phyloP scores from a whole-genome alignment of 2,113 vertebrate genomes.

The Lycocorax pyrrhopterus region DNA sequence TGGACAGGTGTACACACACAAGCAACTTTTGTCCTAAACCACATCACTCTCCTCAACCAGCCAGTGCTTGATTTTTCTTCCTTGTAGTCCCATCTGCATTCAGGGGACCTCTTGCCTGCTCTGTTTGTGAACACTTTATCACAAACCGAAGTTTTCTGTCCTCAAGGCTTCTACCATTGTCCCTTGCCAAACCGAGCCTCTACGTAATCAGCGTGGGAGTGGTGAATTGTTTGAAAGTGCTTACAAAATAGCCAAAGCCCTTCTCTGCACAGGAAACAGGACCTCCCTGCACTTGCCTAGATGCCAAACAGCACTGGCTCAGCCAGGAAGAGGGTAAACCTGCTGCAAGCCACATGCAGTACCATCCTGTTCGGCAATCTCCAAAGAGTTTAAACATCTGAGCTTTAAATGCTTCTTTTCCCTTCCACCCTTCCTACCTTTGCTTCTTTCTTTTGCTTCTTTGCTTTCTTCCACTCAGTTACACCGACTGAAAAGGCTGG shows the following conservation, averaged over 20 bases:
- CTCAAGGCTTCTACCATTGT: not conserved
- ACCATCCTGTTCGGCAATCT: not conserved
- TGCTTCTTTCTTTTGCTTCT: not conserved
- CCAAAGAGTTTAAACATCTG: not conserved
- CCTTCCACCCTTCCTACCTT: not conserved
- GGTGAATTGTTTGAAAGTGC: not conserved
- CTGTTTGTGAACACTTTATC: not conserved
- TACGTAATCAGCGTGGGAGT: not conserved
- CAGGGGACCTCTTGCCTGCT: not conserved
- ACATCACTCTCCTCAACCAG: not conserved
- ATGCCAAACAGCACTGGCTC: not conserved
- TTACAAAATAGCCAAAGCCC: not conserved
- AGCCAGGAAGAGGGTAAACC: not conserved
- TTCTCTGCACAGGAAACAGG: not conserved
- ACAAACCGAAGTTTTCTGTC: not conserved
- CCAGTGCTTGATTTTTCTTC: not conserved
- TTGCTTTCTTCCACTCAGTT: not conserved
- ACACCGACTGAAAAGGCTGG: not conserved
- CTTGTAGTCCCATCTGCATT: not conserved
- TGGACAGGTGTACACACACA: not conserved
- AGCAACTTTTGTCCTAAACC: not conserved
- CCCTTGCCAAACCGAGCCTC: not conserved
- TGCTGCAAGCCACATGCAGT: not conserved
- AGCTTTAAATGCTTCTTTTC: not conserved
- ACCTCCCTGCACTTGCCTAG: not conserved